These are phyloP conservation scores for Xestia xanthographa DNA, from an alignment of 2,888 invertebrate species.

Conservation along the genomic window DNA sequence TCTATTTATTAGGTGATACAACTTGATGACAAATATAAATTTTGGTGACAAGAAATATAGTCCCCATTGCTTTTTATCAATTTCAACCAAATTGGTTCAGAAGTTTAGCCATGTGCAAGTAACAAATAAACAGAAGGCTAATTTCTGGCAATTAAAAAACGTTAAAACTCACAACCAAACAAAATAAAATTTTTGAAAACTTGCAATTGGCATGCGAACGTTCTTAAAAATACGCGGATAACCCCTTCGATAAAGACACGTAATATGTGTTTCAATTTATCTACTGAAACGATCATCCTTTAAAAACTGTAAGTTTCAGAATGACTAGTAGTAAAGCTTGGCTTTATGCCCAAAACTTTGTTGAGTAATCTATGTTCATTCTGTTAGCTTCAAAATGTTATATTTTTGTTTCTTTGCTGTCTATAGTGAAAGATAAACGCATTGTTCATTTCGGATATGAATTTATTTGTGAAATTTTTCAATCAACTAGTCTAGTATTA, in stretches of 20 bases:
- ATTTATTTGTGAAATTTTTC: not conserved
- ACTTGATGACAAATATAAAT: too few relatives aligned
- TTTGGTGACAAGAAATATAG: too few relatives aligned
- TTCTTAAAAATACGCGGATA: not conserved
- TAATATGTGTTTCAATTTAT: not conserved
- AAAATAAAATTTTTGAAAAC: not conserved
- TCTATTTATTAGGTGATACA: too few relatives aligned
- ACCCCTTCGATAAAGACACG: not conserved
- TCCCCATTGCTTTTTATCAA: too few relatives aligned
- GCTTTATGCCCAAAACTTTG: constrained; percentile 32
- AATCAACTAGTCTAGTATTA: not conserved
- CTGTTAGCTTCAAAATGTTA: constrained; percentile 6
- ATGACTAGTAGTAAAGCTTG: constrained; percentile 16
- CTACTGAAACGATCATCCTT: not conserved
- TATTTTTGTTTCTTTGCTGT: constrained; percentile 8
- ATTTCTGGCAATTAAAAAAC: not conserved
- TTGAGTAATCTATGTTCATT: constrained; percentile 33
- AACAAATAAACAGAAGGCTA: not conserved
- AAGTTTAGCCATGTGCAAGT: not conserved
- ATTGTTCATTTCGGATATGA: not conserved
- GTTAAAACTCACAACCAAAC: not conserved
- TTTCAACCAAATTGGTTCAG: not conserved
- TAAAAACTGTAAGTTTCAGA: constrained; percentile 11
- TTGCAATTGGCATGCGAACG: not conserved
- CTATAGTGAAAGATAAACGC: constrained; percentile 9